Conservation (phyloP, 2,797 vertebrate species). For the Falco cherrug region DNA sequence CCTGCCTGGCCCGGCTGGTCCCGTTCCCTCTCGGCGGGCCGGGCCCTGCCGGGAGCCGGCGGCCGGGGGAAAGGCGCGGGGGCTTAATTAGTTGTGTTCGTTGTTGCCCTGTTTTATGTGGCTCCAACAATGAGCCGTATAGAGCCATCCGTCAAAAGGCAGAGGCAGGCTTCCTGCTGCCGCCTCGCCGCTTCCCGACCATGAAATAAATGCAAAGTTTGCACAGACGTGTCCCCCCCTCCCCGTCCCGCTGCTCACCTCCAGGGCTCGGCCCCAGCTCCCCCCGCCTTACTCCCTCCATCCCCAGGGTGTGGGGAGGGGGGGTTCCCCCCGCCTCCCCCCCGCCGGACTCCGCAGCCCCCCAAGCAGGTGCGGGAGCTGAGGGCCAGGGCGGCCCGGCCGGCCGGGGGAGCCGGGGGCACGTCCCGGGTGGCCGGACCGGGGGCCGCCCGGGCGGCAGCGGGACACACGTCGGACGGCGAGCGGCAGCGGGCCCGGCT, state of each 20-base stretch:
- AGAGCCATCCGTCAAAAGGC: not conserved
- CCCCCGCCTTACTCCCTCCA: too few relatives aligned
- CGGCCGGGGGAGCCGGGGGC: not conserved
- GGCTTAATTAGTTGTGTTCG: not conserved
- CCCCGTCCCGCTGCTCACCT: not conserved
- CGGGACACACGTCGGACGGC: not conserved
- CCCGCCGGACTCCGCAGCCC: not conserved
- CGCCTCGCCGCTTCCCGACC: not conserved
- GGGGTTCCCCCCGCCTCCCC: too few relatives aligned
- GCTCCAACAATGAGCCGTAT: not conserved
- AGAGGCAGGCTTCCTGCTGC: not conserved
- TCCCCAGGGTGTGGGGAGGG: too few relatives aligned
- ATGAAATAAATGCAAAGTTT: not conserved
- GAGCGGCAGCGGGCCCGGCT: not conserved
- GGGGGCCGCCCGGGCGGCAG: not conserved
- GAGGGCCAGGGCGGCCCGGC: not conserved
- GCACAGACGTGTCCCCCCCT: not conserved
- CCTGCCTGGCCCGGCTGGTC: not conserved
- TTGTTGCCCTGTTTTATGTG: not conserved
- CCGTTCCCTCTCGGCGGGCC: too few relatives aligned
- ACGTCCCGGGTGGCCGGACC: not conserved
- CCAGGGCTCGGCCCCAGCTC: not conserved
- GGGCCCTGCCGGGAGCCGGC: not conserved
- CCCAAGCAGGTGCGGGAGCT: not conserved
- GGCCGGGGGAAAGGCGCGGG: not conserved